A percentile compares a stretch with the other conserved stretches of the same genome.
Conservation (phyloP, 2,113 vertebrate genomes). For the Carassius auratus region DNA sequence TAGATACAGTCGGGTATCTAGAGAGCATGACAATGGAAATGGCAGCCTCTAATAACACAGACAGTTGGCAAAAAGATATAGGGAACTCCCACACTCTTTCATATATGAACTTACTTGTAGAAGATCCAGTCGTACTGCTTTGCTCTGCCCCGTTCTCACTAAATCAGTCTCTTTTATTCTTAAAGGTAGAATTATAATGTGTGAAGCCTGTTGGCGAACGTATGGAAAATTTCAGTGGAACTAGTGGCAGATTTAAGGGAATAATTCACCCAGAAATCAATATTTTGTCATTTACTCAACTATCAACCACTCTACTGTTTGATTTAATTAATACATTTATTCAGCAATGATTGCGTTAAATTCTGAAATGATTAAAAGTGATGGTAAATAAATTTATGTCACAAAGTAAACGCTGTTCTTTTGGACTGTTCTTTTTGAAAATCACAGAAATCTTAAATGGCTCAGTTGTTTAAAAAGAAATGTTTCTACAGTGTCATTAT, state of each 20-base stretch:
- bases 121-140: constrained; percentile 63
- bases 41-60: constrained; percentile 10
- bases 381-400: background rate
- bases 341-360: background rate
- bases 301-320: no score
- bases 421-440: no score
- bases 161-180: constrained; percentile 63
- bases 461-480: no score
- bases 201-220: background rate
- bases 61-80: constrained; percentile 20
- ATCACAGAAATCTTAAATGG: no score
- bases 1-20: background rate
- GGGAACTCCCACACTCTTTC: constrained; percentile 22
- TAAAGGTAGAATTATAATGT: background rate
- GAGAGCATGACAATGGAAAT: constrained; percentile 34
- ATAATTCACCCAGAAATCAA: background rate
- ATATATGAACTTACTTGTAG: constrained; percentile 20
- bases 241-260: background rate
- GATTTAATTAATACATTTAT: background rate
- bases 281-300: background rate
- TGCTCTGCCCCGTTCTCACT: constrained; percentile 63
- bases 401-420: no score
- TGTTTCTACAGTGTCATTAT: background rate
- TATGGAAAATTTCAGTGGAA: background rate
- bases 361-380: background rate